Evolutionary conservation across 2,888 invertebrate genomes (phyloP).

Genomic region (Ypsolopha sequella): DNA sequence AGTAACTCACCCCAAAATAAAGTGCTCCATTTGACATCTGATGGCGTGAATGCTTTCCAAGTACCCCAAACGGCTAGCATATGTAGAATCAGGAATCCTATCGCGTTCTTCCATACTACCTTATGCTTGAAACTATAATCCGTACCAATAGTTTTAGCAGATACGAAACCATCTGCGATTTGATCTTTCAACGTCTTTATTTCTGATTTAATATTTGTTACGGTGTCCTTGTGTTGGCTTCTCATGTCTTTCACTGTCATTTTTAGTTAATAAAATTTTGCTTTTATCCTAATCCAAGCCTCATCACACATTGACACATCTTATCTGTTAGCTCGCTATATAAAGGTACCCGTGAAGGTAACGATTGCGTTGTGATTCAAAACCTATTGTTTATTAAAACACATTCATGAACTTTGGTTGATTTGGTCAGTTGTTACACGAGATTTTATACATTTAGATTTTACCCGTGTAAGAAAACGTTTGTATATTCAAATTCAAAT

Average conservation of each 20-base stretch:
- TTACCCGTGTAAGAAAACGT: no score
- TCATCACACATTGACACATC: no score
- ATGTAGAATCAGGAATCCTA: slow-evolving; percentile 71
- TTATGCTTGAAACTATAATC: slow-evolving; percentile 40
- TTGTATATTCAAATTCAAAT: no score
- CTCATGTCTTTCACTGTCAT: not conserved
- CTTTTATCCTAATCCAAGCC: no score
- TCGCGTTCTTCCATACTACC: slow-evolving; percentile 74
- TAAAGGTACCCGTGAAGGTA: no score
- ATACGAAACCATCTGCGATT: slow-evolving; percentile 7
- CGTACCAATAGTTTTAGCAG: slow-evolving; percentile 30
- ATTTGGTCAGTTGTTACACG: not conserved
- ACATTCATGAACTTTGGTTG: no score
- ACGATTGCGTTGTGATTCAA: no score
- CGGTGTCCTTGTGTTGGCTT: not conserved
- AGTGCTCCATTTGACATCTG: slow-evolving; percentile 24
- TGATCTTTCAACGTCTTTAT: slow-evolving; percentile 4
- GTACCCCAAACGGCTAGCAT: slow-evolving; percentile 57
- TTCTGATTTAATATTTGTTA: not conserved
- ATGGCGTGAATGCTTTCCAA: slow-evolving; percentile 22
- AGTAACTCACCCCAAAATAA: slow-evolving; percentile 31
- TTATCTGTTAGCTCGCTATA: no score
- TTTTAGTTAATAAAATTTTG: not conserved
- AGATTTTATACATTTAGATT: no score
- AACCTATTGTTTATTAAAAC: no score